phyloP scores from a whole-genome alignment of 2,888 invertebrate species.

The Tenthredo livida region DNA sequence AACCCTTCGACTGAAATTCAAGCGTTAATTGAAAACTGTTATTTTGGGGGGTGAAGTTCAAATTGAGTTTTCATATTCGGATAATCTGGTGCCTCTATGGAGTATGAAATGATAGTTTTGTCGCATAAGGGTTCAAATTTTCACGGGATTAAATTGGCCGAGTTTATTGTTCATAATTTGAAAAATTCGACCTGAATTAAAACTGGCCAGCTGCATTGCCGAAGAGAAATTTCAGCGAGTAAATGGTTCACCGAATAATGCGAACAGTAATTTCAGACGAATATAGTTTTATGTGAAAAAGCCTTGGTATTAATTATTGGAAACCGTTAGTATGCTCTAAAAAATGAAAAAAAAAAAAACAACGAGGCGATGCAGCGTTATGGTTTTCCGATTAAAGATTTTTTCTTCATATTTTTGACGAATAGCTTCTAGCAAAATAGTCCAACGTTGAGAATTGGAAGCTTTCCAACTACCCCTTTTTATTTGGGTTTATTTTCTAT shows the following conservation, averaged over 20 bases:
- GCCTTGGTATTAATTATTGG: slow-evolving; percentile 32
- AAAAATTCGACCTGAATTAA: neutral
- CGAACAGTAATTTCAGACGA: neutral
- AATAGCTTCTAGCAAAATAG: neutral
- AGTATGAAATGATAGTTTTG: neutral
- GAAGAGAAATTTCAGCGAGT: neutral
- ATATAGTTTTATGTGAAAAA: neutral
- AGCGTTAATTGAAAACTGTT: slow-evolving; percentile 47
- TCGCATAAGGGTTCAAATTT: neutral
- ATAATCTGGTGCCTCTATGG: neutral
- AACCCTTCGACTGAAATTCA: slow-evolving; percentile 34
- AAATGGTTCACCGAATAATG: slow-evolving; percentile 8
- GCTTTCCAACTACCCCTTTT: neutral
- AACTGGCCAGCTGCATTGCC: neutral
- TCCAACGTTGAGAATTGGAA: slow-evolving; percentile 4
- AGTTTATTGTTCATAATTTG: neutral
- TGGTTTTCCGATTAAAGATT: slow-evolving; percentile 41
- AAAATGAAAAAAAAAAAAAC: neutral
- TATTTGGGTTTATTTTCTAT: neutral
- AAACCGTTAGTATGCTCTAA: slow-evolving; percentile 28
- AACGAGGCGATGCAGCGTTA: slow-evolving; percentile 6
- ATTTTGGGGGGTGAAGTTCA: neutral
- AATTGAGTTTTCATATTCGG: slow-evolving; percentile 32
- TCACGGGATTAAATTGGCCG: neutral
- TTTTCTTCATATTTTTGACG: slow-evolving; percentile 30